phyloP scores from a whole-genome alignment of 2,113 vertebrate species.

The Nycticorax nycticorax region DNA sequence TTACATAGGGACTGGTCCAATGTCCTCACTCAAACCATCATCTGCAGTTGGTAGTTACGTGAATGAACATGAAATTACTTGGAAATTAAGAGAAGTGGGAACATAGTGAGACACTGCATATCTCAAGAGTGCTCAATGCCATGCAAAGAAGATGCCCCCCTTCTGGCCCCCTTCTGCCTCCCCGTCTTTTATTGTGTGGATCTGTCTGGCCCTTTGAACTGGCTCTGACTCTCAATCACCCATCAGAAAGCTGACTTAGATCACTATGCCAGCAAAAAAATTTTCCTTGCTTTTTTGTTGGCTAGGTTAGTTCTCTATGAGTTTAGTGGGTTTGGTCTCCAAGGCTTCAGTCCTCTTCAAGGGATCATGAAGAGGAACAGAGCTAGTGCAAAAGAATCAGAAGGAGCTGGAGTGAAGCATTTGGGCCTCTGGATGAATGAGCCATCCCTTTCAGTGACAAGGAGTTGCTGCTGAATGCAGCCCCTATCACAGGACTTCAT shows the following conservation, averaged over 20 bases:
- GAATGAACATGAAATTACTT: neutral
- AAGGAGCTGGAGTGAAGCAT: neutral
- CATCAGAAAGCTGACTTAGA: neutral
- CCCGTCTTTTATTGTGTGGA: neutral
- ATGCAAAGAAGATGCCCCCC: neutral
- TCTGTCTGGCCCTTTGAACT: neutral
- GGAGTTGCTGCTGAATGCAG: neutral
- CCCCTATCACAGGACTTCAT: neutral
- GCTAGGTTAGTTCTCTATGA: neutral
- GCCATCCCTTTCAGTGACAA: neutral
- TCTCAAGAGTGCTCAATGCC: neutral
- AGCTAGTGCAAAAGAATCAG: neutral
- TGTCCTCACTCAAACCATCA: neutral
- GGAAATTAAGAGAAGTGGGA: neutral
- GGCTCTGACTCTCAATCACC: neutral
- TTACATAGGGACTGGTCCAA: neutral
- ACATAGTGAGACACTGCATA: neutral
- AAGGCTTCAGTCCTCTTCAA: neutral
- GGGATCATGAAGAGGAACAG: neutral
- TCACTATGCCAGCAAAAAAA: neutral
- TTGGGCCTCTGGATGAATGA: neutral
- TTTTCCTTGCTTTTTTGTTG: neutral
- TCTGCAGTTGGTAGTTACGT: neutral
- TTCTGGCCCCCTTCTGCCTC: neutral
- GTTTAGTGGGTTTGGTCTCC: neutral